Evolutionary conservation across 2,888 invertebrate genomes (phyloP).

Genomic region (Coecobrya sp.): DNA sequence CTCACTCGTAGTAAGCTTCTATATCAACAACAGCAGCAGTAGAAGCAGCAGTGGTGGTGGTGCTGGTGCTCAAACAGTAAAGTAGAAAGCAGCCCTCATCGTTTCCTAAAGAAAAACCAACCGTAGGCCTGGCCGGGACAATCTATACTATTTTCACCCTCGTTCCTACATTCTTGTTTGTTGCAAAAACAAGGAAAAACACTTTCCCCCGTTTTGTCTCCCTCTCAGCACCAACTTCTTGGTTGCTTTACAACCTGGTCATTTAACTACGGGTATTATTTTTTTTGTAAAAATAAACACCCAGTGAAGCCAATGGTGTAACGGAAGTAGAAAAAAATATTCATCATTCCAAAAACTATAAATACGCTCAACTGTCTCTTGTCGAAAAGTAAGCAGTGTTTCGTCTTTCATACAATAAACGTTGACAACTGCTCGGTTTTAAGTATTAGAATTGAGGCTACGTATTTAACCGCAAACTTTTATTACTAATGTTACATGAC

Average conservation of each 20-base stretch:
- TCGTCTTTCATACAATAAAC: background rate
- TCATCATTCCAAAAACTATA: too few species aligned
- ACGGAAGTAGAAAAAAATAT: too few species aligned
- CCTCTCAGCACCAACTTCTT: background rate
- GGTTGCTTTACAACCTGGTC: background rate
- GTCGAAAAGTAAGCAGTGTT: background rate
- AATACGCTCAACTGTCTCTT: background rate
- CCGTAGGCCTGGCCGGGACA: slow-evolving; percentile 40
- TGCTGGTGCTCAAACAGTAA: slow-evolving; percentile 23
- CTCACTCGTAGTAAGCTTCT: slow-evolving; percentile 10
- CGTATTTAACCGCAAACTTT: background rate
- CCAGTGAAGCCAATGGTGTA: background rate
- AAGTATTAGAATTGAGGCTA: background rate
- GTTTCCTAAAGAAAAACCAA: slow-evolving; percentile 42
- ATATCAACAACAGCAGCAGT: slow-evolving; percentile 11
- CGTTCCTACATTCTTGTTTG: slow-evolving; percentile 33
- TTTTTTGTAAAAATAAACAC: background rate
- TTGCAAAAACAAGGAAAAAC: slow-evolving; percentile 77
- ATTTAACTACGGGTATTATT: background rate
- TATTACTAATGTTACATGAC: background rate
- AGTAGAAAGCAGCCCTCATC: slow-evolving; percentile 64
- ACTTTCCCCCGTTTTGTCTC: slow-evolving; percentile 71
- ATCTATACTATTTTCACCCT: slow-evolving; percentile 76
- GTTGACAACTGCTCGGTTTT: background rate
- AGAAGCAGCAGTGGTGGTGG: slow-evolving; percentile 26